These are phyloP conservation scores for Xanthia icteritia DNA, from an alignment of 2,888 invertebrate genomes.

Conservation along the genomic window DNA sequence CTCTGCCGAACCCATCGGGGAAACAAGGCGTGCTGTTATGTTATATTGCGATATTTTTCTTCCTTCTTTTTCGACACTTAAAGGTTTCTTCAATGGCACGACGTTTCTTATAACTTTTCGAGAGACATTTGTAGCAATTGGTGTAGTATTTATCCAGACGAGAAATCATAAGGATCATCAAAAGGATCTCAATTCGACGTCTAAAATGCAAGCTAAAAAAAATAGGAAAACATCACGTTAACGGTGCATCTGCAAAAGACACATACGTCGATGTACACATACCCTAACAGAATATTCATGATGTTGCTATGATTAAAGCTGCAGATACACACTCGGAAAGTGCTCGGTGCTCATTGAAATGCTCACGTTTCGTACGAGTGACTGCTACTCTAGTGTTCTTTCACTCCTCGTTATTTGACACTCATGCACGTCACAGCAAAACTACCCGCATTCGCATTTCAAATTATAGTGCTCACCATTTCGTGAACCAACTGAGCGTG, in stretches of 20 bases:
- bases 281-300: constrained; percentile 26
- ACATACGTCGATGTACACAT: neutral
- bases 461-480: constrained; percentile 45
- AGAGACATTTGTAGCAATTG: neutral
- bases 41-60: neutral
- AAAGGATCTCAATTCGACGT: too few relatives aligned
- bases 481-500: constrained; percentile 48
- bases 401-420: constrained; percentile 54
- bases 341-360: constrained; percentile 50
- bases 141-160: neutral
- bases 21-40: neutral
- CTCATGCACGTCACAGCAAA: constrained; percentile 36
- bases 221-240: neutral
- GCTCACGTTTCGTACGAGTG: constrained; percentile 43
- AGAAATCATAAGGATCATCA: neutral
- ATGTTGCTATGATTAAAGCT: constrained; percentile 26
- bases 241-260: neutral
- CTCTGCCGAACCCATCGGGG: neutral
- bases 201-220: neutral
- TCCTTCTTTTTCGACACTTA: neutral
- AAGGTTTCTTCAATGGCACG: neutral
- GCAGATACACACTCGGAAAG: constrained; percentile 23
- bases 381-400: constrained; percentile 52
- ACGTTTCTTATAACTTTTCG: neutral
- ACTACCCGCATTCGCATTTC: constrained; percentile 41